phyloP scores from a whole-genome alignment of 2,888 invertebrate species.

The Mantis religiosa region DNA sequence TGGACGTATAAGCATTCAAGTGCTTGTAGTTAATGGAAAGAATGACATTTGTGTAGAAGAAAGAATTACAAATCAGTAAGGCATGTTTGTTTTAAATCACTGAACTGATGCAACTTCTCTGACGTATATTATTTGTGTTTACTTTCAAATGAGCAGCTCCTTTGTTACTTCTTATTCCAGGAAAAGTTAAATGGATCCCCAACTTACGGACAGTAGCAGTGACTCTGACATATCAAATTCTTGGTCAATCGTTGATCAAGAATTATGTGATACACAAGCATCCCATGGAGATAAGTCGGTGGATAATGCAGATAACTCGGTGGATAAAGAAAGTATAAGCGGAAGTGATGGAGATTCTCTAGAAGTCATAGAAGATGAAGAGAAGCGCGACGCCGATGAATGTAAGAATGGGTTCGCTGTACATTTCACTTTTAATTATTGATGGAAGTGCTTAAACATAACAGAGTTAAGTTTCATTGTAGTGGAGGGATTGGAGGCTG shows the following conservation, averaged over 20 bases:
- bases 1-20: neutral
- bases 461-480: too few relatives aligned
- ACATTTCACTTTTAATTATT: too few relatives aligned
- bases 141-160: neutral
- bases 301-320: neutral
- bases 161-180: neutral
- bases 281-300: neutral
- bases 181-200: neutral
- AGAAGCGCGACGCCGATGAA: neutral
- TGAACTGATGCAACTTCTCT: neutral
- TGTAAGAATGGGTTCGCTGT: neutral
- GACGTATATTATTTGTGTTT: too few relatives aligned
- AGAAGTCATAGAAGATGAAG: constrained; percentile 18
- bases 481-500: too few relatives aligned
- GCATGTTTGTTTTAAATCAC: neutral
- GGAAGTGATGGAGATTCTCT: constrained; percentile 20
- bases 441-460: too few relatives aligned
- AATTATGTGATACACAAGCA: neutral
- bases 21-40: neutral
- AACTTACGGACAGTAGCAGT: neutral
- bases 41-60: neutral
- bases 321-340: neutral
- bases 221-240: constrained; percentile 6
- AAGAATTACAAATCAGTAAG: neutral
- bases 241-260: constrained; percentile 3